Conservation (phyloP, 2,113 vertebrate genomes). For the Sander vitreus region DNA sequence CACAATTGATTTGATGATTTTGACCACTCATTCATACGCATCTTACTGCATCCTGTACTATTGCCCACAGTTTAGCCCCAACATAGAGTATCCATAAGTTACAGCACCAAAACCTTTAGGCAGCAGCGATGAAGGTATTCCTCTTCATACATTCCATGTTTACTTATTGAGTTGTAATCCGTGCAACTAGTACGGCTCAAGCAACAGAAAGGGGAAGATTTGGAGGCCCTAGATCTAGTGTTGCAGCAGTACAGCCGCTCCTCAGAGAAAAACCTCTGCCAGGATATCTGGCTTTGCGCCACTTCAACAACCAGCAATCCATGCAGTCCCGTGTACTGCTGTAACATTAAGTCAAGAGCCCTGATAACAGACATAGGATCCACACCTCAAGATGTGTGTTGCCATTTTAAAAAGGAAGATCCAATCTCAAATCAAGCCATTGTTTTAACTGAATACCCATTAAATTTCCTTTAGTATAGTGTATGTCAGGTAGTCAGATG, state of each 20-base stretch:
- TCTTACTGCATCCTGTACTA: slow-evolving; percentile 56
- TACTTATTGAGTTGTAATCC: neutral
- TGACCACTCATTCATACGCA: slow-evolving; percentile 61
- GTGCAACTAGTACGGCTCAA: slow-evolving; percentile 2
- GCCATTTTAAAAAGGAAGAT: slow-evolving; percentile 9
- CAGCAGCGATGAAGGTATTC: slow-evolving; percentile 14
- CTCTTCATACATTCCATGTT: slow-evolving; percentile 16
- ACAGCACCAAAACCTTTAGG: slow-evolving; percentile 9
- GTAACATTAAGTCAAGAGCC: slow-evolving; percentile 25
- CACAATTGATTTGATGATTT: slow-evolving; percentile 74
- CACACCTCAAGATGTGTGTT: neutral
- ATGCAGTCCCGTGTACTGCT: slow-evolving; percentile 42
- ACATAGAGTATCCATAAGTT: slow-evolving; percentile 22
- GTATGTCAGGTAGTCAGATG: slow-evolving; percentile 42
- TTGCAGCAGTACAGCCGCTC: slow-evolving; percentile 38
- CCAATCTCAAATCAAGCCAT: slow-evolving; percentile 28
- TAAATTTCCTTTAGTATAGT: slow-evolving; percentile 3
- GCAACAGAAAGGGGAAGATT: slow-evolving; percentile 10
- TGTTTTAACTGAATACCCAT: slow-evolving; percentile 32
- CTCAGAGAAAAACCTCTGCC: slow-evolving; percentile 28
- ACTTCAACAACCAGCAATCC: slow-evolving; percentile 47
- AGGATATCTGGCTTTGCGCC: slow-evolving; percentile 48
- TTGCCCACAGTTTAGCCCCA: slow-evolving; percentile 45
- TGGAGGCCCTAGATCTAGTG: neutral
- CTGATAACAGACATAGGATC: neutral